These are phyloP conservation scores for Myocastor coypus DNA, from an alignment of 2,113 vertebrate genomes.

Conservation along the genomic window DNA sequence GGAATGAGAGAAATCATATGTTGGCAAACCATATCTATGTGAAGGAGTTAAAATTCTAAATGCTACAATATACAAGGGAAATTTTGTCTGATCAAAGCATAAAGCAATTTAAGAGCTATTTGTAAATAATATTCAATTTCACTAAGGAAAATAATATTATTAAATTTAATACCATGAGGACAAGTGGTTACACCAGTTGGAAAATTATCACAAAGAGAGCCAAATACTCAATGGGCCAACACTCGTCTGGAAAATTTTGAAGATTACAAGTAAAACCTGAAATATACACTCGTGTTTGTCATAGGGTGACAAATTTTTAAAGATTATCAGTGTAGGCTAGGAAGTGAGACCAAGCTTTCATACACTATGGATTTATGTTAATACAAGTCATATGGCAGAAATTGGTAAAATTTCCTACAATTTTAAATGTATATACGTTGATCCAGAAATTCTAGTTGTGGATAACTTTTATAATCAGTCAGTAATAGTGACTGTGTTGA, in stretches of 20 bases:
- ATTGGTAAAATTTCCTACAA: neutral
- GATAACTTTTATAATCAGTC: neutral
- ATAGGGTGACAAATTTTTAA: neutral
- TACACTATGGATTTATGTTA: neutral
- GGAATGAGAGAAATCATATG: neutral
- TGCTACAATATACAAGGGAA: neutral
- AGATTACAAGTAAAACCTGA: neutral
- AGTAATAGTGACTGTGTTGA: neutral
- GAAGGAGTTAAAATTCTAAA: neutral
- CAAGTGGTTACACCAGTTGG: neutral
- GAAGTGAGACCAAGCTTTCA: neutral
- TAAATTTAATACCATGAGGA: neutral
- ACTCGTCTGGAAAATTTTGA: neutral
- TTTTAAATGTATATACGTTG: slow-evolving; percentile 43
- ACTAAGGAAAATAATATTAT: neutral
- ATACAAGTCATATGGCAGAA: neutral
- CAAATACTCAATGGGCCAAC: neutral
- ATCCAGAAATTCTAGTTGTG: slow-evolving; percentile 18
- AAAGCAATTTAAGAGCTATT: slow-evolving; percentile 11
- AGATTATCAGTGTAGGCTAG: neutral
- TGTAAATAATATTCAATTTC: neutral
- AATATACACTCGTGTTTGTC: neutral
- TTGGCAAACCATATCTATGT: neutral
- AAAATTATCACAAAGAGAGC: neutral
- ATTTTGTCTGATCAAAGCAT: neutral